These are phyloP conservation scores for Pachycephala philippinensis DNA, from an alignment of 2,113 vertebrate species.

Conservation along the genomic window DNA sequence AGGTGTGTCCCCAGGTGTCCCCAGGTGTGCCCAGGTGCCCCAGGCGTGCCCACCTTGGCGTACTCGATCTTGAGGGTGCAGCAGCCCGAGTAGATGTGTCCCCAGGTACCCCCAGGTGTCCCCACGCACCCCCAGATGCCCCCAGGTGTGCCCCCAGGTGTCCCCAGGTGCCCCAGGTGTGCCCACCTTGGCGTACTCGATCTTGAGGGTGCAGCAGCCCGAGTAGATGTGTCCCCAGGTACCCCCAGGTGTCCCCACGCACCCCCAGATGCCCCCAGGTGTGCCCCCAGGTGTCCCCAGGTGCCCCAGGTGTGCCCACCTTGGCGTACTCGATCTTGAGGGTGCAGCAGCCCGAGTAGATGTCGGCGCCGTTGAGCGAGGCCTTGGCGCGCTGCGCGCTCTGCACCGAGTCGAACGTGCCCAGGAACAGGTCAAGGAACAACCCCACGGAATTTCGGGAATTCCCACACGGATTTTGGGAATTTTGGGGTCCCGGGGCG, in stretches of 20 bases:
- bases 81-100: too few relatives aligned
- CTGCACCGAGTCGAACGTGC: conserved; percentile 91
- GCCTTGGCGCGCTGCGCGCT: conserved; percentile 95
- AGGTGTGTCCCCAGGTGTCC: not conserved
- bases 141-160: too few relatives aligned
- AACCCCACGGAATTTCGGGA: not conserved
- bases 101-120: not conserved
- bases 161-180: too few relatives aligned
- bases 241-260: not conserved
- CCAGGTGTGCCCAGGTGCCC: too few relatives aligned
- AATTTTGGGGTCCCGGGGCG: too few relatives aligned
- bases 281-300: not conserved
- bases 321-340: conserved; percentile 96
- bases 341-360: conserved; percentile 95
- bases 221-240: too few relatives aligned
- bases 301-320: conserved; percentile 60
- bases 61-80: too few relatives aligned
- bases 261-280: not conserved
- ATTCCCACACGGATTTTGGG: accelerated
- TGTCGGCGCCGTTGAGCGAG: conserved; percentile 92
- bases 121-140: too few relatives aligned
- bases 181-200: too few relatives aligned
- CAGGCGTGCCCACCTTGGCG: too few relatives aligned
- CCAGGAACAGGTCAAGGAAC: conserved; percentile 74
- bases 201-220: too few relatives aligned